A percentile compares a stretch with the other conserved stretches of the same genome.
Evolutionary conservation across 2,888 invertebrate genomes (phyloP).

Genomic region (Scaeva pyrastri): DNA sequence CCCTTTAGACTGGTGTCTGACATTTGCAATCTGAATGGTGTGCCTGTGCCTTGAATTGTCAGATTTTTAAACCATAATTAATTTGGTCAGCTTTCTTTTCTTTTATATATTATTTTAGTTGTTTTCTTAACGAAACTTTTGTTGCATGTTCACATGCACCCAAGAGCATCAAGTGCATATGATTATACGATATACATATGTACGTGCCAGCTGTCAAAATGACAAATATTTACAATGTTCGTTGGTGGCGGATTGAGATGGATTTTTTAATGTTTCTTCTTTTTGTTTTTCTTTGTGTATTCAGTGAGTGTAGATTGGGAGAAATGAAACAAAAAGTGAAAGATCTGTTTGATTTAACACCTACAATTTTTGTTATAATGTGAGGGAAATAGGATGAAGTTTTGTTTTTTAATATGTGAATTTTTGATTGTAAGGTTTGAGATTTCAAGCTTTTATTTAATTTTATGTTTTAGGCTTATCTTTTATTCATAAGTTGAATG

Average conservation of each 20-base stretch:
- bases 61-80: conserved; percentile 64
- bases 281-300: conserved; percentile 10
- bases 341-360: conserved; percentile 68
- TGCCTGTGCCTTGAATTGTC: conserved; percentile 16
- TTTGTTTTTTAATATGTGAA: not conserved
- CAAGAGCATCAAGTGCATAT: conserved; percentile 48
- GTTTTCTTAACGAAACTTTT: not conserved
- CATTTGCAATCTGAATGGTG: conserved; percentile 1
- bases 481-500: conserved; percentile 60
- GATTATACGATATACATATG: not conserved
- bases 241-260: conserved; percentile 64
- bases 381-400: not conserved
- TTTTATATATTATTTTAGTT: conserved; percentile 26
- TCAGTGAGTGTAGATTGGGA: not conserved
- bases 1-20: conserved; percentile 1
- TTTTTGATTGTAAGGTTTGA: conserved; percentile 36
- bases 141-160: conserved; percentile 15
- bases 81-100: conserved; percentile 72
- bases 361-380: conserved; percentile 35
- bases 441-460: conserved; percentile 2
- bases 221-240: conserved; percentile 67
- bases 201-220: conserved; percentile 51
- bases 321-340: conserved; percentile 41
- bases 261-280: conserved; percentile 16
- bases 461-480: conserved; percentile 43